phyloP scores from a whole-genome alignment of 2,113 vertebrate species.

The Illadopsis cleaveri region DNA sequence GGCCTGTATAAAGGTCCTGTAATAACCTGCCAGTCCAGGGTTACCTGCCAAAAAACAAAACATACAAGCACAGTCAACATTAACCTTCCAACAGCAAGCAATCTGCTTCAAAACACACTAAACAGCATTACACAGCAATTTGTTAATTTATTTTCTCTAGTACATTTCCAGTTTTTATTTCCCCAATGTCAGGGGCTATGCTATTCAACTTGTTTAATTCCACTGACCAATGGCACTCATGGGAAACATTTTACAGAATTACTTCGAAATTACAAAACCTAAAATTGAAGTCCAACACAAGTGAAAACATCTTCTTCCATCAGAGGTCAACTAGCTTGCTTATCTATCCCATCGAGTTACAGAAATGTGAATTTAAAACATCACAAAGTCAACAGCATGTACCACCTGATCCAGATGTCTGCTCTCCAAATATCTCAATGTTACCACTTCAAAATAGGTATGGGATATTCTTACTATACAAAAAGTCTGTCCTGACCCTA shows the following conservation, averaged over 20 bases:
- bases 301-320: neutral
- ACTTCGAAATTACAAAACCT: neutral
- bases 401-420: neutral
- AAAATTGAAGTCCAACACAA: neutral
- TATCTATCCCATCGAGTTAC: neutral
- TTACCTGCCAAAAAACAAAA: constrained; percentile 83
- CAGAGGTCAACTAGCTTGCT: neutral
- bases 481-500: neutral
- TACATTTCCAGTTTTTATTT: neutral
- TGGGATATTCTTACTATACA: neutral
- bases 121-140: neutral
- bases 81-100: neutral
- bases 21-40: constrained; percentile 88
- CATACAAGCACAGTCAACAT: neutral
- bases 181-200: neutral
- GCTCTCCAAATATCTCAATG: neutral
- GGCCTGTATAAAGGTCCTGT: constrained; percentile 85
- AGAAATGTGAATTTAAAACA: neutral
- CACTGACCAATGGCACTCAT: neutral
- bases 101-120: neutral
- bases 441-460: neutral
- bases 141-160: neutral
- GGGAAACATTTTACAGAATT: neutral
- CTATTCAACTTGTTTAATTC: neutral
- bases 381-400: neutral